Conservation (phyloP, 1,140 invertebrate species). For the Oscheius sp. region DNA sequence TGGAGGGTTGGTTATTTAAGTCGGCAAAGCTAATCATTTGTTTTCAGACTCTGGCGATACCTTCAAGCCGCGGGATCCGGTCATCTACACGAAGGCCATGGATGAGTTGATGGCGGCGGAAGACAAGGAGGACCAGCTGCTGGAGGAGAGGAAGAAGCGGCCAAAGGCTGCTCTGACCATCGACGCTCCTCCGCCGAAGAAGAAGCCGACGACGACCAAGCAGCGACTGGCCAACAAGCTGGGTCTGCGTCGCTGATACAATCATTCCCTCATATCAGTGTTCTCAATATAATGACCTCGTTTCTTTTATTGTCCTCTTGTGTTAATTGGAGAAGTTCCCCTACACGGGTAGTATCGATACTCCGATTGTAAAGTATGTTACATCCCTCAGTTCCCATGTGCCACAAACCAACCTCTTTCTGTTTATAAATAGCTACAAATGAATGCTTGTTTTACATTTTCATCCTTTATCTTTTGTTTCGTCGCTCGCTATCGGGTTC, state of each 20-base stretch:
- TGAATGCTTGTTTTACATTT: background rate
- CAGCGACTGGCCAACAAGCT: slow-evolving; percentile 14
- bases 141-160: slow-evolving; percentile 9
- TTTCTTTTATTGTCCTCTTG: too few species aligned
- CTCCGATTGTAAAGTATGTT: too few species aligned
- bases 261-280: too few species aligned
- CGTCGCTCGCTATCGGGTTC: background rate
- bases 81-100: background rate
- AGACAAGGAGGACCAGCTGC: background rate
- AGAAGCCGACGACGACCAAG: background rate
- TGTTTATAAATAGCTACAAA: background rate
- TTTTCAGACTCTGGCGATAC: background rate
- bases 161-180: background rate
- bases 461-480: background rate
- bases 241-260: too few species aligned
- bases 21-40: background rate
- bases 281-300: too few species aligned
- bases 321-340: too few species aligned
- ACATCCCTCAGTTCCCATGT: too few species aligned
- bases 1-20: background rate
- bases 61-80: background rate
- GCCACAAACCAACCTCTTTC: background rate
- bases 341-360: too few species aligned
- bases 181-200: slow-evolving; percentile 3
- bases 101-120: slow-evolving; percentile 1